Percentiles rank a stretch among this genome's conserved stretches.
These are phyloP conservation scores for Drosophila austrosaltans DNA, from an alignment of 2,888 invertebrate genomes.

Conservation along the genomic window DNA sequence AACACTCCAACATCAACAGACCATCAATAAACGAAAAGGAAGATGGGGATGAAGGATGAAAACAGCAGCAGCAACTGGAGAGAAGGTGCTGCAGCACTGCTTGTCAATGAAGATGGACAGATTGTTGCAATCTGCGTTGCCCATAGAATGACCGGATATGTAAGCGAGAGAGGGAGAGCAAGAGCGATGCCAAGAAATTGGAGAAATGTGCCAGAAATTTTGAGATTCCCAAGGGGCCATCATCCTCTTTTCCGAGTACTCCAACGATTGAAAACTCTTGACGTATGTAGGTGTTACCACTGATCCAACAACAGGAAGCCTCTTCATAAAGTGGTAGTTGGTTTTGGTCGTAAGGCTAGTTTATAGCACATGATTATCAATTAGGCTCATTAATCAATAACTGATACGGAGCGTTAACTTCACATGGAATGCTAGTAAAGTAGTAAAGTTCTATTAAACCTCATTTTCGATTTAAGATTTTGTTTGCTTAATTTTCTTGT, in stretches of 20 bases:
- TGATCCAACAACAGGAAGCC: not conserved
- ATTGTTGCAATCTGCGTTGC: slow-evolving; percentile 12
- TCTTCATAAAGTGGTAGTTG: not conserved
- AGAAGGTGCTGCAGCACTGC: slow-evolving; percentile 2
- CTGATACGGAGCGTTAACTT: too few relatives aligned
- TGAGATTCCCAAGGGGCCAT: not conserved
- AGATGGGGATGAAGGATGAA: not conserved
- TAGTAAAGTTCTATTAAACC: too few relatives aligned
- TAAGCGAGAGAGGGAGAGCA: not conserved
- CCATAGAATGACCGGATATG: not conserved
- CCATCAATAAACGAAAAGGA: slow-evolving; percentile 68
- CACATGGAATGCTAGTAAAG: too few relatives aligned
- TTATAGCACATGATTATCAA: not conserved
- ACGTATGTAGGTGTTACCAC: not conserved
- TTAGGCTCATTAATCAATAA: too few relatives aligned
- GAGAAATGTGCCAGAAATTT: not conserved
- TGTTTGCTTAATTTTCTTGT: too few relatives aligned
- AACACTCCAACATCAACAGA: slow-evolving; percentile 75
- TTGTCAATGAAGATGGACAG: slow-evolving; percentile 25
- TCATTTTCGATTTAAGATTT: too few relatives aligned
- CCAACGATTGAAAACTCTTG: not conserved
- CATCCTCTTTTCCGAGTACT: not conserved
- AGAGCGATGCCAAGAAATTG: not conserved
- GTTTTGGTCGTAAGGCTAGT: too few relatives aligned
- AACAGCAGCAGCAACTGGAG: slow-evolving; percentile 3